A percentile compares a stretch with the other conserved stretches of the same genome.
phyloP scores from a whole-genome alignment of 2,797 vertebrate genomes.

The Buceros bicornis region DNA sequence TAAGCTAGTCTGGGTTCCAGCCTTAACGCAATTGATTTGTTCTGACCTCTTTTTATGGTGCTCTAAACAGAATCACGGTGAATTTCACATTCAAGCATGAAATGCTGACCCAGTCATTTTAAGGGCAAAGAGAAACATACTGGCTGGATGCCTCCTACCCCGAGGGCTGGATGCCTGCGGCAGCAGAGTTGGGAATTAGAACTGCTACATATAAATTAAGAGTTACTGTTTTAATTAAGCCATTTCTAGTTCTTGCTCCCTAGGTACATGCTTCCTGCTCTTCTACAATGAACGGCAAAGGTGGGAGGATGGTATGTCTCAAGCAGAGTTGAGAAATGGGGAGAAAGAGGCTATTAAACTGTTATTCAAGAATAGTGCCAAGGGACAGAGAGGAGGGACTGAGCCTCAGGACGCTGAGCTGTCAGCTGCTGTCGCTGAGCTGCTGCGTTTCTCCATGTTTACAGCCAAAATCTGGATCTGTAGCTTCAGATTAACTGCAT shows the following conservation, averaged over 20 bases:
- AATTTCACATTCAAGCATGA: conserved; percentile 73
- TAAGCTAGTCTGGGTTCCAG: conserved; percentile 65
- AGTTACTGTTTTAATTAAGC: conserved; percentile 58
- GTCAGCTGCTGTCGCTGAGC: conserved; percentile 22
- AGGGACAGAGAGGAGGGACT: not conserved
- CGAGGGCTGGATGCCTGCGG: conserved; percentile 19
- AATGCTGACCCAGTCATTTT: conserved; percentile 73
- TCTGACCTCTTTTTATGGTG: conserved; percentile 76
- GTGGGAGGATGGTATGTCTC: not conserved
- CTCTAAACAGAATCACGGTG: conserved; percentile 71
- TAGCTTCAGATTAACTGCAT: conserved; percentile 10
- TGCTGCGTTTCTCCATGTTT: not conserved
- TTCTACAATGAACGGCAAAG: not conserved
- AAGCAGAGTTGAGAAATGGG: not conserved
- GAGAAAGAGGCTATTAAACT: conserved; percentile 17
- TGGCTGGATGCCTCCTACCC: conserved; percentile 59
- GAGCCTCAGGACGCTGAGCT: not conserved
- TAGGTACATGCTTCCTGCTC: not conserved
- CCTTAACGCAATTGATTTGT: conserved; percentile 68
- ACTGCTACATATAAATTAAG: conserved; percentile 48
- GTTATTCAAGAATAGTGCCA: not conserved
- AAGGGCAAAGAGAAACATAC: conserved; percentile 61
- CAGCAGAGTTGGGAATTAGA: conserved; percentile 31
- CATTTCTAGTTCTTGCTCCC: conserved; percentile 44
- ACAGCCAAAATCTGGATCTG: conserved; percentile 28